Percentiles rank a stretch among this genome's conserved stretches.
Conservation (phyloP, 1,140 invertebrate species). For the Habropoda laboriosa region DNA sequence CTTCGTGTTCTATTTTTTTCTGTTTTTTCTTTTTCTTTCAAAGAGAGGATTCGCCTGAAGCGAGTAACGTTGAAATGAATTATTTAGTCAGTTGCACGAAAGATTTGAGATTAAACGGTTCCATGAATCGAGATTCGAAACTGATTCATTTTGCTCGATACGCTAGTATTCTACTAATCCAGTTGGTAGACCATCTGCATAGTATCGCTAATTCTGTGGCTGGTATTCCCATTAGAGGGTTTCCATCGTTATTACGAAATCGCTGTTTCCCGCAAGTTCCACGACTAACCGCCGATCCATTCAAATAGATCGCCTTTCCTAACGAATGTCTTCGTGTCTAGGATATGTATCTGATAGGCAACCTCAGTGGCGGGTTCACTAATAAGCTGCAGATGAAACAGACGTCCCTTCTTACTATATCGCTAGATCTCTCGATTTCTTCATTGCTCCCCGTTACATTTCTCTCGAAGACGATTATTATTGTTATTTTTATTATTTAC, state of each 20-base stretch:
- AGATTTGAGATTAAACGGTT: neutral
- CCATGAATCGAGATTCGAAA: neutral
- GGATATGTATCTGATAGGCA: neutral
- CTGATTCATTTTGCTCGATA: neutral
- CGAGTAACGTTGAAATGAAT: too few relatives aligned
- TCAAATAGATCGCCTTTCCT: conserved; percentile 12
- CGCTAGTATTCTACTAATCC: neutral
- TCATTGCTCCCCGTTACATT: neutral
- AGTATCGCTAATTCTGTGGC: conserved; percentile 18
- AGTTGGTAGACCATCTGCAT: neutral
- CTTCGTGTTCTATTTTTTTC: too few relatives aligned
- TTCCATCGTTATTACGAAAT: conserved; percentile 23
- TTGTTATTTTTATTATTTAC: too few relatives aligned
- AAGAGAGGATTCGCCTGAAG: neutral
- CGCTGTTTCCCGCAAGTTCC: conserved; percentile 11
- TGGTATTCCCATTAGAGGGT: conserved; percentile 1
- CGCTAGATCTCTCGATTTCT: neutral
- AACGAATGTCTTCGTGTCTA: neutral
- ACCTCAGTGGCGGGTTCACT: neutral
- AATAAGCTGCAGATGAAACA: neutral
- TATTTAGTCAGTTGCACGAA: too few relatives aligned
- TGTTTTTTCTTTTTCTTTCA: too few relatives aligned
- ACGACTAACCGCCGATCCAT: conserved; percentile 11
- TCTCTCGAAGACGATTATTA: neutral
- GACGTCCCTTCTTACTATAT: neutral